Percentiles rank a stretch among this genome's conserved stretches.
These are phyloP conservation scores for Hermetia illucens DNA, from an alignment of 1,140 invertebrate species.

Conservation along the genomic window DNA sequence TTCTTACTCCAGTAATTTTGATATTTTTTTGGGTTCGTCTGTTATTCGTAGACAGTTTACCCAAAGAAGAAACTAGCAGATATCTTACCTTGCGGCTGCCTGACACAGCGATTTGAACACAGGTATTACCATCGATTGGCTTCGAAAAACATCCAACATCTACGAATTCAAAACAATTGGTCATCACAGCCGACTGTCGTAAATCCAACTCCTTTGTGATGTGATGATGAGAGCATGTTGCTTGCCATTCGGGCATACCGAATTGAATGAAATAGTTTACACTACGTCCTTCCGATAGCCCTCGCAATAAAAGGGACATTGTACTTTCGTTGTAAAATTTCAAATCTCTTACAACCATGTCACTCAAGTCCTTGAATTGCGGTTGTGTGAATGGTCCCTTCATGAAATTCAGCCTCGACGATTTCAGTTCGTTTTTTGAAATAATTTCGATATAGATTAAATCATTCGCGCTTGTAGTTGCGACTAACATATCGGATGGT, in stretches of 20 bases:
- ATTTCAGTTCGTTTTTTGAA: constrained; percentile 12
- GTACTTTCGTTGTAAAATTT: constrained; percentile 72
- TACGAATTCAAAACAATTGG: constrained; percentile 34
- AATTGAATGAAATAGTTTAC: constrained; percentile 50
- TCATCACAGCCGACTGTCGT: constrained; percentile 32
- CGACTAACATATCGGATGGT: constrained; percentile 17
- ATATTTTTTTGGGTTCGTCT: too few relatives aligned
- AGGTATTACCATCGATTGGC: constrained; percentile 59
- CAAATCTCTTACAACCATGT: constrained; percentile 22
- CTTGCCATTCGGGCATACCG: constrained; percentile 34
- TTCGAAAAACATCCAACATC: constrained; percentile 36
- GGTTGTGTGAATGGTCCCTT: constrained; percentile 23
- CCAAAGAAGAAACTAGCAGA: background rate
- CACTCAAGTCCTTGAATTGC: constrained; percentile 19
- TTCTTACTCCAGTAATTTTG: too few relatives aligned
- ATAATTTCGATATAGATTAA: constrained; percentile 20
- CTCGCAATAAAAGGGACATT: constrained; percentile 58
- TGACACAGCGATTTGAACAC: constrained; percentile 64
- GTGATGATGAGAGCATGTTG: constrained; percentile 27
- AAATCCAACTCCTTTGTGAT: constrained; percentile 32
- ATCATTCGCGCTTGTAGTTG: constrained; percentile 17
- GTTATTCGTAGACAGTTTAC: too few relatives aligned
- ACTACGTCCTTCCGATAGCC: constrained; percentile 32
- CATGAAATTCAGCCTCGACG: constrained; percentile 17
- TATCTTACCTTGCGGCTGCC: constrained; percentile 66